phyloP scores from a whole-genome alignment of 2,113 vertebrate species.

The Potamarius usumacintae region DNA sequence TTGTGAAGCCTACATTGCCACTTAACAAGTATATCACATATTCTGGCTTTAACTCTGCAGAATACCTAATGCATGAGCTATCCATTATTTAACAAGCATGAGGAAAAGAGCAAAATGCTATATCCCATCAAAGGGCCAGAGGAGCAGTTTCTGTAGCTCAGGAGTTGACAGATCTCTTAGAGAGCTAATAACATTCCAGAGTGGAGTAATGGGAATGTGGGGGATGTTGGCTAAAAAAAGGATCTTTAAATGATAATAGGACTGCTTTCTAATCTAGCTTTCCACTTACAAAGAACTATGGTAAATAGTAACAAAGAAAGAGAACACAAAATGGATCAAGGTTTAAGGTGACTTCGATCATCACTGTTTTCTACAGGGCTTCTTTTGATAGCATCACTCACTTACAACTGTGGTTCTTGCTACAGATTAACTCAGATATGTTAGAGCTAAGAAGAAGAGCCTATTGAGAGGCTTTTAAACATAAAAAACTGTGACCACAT shows the following conservation, averaged over 20 bases:
- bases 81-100: constrained; percentile 72
- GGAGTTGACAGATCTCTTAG: constrained; percentile 50
- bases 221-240: constrained; percentile 46
- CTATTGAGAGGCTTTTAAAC: neutral
- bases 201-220: constrained; percentile 51
- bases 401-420: neutral
- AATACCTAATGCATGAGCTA: constrained; percentile 62
- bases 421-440: neutral
- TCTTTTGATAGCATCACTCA: neutral
- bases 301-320: constrained; percentile 3
- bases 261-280: constrained; percentile 60
- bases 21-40: constrained; percentile 27
- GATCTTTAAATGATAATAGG: neutral
- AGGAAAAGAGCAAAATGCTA: constrained; percentile 65
- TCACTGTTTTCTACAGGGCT: constrained; percentile 1
- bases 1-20: constrained; percentile 23
- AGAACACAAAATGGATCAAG: neutral
- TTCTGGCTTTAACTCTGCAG: constrained; percentile 56
- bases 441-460: neutral
- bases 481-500: neutral
- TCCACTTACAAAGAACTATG: neutral
- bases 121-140: constrained; percentile 58
- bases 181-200: constrained; percentile 54
- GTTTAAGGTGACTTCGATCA: constrained; percentile 27
- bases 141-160: constrained; percentile 52